phyloP scores from a whole-genome alignment of 2,797 vertebrate genomes.

The Sebastes steindachneri region DNA sequence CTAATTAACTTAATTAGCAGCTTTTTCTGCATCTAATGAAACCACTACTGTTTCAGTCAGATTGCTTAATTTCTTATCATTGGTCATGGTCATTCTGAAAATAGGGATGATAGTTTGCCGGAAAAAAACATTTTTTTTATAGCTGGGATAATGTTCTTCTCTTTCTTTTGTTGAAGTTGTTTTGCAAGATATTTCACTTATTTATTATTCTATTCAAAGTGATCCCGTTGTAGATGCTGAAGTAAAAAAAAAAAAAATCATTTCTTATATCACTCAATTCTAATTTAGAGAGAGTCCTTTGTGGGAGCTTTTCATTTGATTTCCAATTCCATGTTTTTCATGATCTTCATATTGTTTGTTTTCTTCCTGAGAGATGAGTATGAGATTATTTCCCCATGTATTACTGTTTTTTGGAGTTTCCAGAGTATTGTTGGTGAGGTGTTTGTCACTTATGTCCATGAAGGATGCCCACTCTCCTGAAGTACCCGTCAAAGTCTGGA shows the following conservation, averaged over 20 bases:
- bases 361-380: neutral
- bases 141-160: neutral
- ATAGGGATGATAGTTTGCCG: neutral
- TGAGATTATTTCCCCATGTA: neutral
- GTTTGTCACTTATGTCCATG: neutral
- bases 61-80: neutral
- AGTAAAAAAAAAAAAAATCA: neutral
- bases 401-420: neutral
- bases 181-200: neutral
- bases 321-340: neutral
- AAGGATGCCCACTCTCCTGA: conserved; percentile 8
- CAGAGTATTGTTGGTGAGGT: neutral
- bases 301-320: neutral
- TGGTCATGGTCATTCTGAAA: neutral
- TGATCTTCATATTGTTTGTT: neutral
- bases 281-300: neutral
- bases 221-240: neutral
- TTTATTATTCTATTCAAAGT: neutral
- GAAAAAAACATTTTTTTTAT: neutral
- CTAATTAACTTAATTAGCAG: neutral
- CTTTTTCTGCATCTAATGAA: neutral
- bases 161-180: neutral
- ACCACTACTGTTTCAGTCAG: neutral
- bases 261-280: neutral
- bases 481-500: conserved; percentile 14